These are phyloP conservation scores for Xestia xanthographa DNA, from an alignment of 2,888 invertebrate species.

Conservation along the genomic window DNA sequence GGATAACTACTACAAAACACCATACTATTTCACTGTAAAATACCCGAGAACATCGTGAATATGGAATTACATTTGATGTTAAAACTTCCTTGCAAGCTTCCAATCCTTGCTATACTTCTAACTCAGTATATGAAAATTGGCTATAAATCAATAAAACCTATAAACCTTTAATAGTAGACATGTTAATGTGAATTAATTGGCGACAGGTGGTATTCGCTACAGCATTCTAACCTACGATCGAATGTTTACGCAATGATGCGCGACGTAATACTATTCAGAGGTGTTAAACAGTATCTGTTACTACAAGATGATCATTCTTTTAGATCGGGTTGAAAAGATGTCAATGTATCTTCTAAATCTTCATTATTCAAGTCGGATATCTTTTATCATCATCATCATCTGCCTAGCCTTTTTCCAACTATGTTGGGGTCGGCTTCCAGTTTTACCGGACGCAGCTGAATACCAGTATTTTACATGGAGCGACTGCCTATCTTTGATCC, in stretches of 20 bases:
- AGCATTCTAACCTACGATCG: neutral
- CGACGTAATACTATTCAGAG: no score
- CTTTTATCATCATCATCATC: no score
- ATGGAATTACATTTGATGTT: neutral
- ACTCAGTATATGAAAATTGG: neutral
- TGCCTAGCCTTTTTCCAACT: no score
- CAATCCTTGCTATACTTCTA: neutral
- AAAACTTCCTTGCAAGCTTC: neutral
- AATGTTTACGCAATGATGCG: neutral
- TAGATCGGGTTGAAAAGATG: neutral
- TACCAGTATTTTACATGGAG: no score
- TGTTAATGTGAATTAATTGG: neutral
- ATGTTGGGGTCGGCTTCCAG: no score
- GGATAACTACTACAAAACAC: neutral
- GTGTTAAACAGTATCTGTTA: neutral
- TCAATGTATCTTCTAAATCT: neutral
- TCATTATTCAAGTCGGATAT: neutral
- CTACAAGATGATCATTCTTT: no score
- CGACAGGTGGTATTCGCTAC: neutral
- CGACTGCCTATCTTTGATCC: no score
- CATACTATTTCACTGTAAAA: neutral
- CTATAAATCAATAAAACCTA: conserved; percentile 7
- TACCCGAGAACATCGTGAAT: neutral
- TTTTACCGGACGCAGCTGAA: no score
- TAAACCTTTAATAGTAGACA: neutral